Conservation (phyloP, 2,113 vertebrate genomes). For the Trematocara marginatum region DNA sequence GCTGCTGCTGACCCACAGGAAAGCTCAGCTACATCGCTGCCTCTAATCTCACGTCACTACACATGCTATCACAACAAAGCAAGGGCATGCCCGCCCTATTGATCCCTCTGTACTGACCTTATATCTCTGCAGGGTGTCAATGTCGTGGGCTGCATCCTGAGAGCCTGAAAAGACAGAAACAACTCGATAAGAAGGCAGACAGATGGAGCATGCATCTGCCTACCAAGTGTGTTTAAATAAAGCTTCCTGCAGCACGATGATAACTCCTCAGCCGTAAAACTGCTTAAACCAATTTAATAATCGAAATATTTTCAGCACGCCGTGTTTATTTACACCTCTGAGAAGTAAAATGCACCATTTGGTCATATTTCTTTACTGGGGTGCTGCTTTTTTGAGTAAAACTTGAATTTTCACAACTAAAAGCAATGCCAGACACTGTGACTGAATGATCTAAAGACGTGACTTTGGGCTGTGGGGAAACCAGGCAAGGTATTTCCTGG, state of each 20-base stretch:
- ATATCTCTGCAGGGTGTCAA: conserved; percentile 78
- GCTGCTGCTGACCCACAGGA: neutral
- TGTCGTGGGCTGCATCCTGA: conserved; percentile 90
- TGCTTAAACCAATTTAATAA: neutral
- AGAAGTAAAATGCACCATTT: neutral
- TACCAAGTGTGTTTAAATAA: neutral
- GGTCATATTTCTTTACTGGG: neutral
- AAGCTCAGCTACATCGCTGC: neutral
- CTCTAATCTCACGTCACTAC: conserved; percentile 41
- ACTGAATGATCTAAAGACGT: neutral
- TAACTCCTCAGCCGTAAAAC: neutral
- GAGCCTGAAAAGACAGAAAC: conserved; percentile 74
- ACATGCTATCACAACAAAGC: conserved; percentile 14
- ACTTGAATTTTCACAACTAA: neutral
- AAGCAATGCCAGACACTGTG: neutral
- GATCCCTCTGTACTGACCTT: conserved; percentile 77
- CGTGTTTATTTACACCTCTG: neutral
- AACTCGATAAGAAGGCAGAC: neutral
- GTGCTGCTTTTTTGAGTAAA: neutral
- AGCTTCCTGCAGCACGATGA: neutral
- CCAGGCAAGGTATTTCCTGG: neutral
- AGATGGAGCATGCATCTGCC: neutral
- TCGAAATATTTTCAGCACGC: neutral
- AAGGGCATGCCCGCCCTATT: conserved; percentile 22
- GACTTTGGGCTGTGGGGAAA: neutral